Base-by-base conservation (phyloP, 64 coral and sea anemone genomes). In the Stichodactyla helianthus region DNA sequence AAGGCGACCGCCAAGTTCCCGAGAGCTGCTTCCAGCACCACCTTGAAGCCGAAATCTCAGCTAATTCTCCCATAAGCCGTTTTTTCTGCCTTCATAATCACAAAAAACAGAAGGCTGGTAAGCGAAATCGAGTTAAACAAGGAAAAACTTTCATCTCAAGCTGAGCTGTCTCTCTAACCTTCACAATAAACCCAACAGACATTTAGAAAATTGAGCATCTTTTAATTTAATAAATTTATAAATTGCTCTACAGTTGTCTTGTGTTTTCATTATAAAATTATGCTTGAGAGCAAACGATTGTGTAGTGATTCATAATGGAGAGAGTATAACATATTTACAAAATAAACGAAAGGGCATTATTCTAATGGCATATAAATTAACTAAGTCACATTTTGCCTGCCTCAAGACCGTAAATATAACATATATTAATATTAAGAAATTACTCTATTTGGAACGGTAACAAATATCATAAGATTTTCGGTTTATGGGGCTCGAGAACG, bases 291-390 rank as follows among this genome's bases (percentile, higher is more conserved):
- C 83, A 63, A 58, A 84, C 27, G 83, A 84, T 84, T 63, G 59
- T 84, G 83, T 20, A 17, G 59, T 63, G 83, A 84, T 84, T 81
- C 51, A 20, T 81, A 28, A 52, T 28, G 12, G 50, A 51, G 53
- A 10, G 78, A 81, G 83, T 60, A 84, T 84, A 84, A 84, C 83
- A 9, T 84, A 84, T 84, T 57, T 84, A 84, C 83, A 84, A 25
- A 52, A 17, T 31, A 59, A 60, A 84, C 54, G 25, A 35, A 84
- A 84, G 27, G 31, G 11, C 12, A 26, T 54, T 56, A 17, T 84
- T 57, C 18, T 84, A 54, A 17, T 84, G 54, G 23, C 57, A 90
- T 92, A 96, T 96, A 96, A 96, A 96, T 96, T 96, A 96, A 87
- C 94, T 58, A 93, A 60, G 77, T 83, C 67, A 92, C 86, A 89